Evolutionary conservation across 1,140 invertebrate genomes (phyloP), one percentile per base, ranked within the genome.

Genomic region (Heliothis subflexa): DNA sequence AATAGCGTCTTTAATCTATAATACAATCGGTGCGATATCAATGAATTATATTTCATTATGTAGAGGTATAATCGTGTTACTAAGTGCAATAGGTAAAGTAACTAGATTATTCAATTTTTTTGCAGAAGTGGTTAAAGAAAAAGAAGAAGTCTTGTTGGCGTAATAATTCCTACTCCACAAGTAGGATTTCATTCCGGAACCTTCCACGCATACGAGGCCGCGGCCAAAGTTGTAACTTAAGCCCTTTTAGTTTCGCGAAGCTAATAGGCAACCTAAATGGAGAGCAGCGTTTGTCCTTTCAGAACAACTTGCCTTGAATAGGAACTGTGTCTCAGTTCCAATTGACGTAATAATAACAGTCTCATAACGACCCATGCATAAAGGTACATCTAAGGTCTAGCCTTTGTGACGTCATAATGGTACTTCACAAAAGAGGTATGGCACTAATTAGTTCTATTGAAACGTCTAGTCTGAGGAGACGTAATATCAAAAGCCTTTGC

Each of bases 231-330:
- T 33, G 59, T 45, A 45, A 45, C 33, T 16, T 40, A 64, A 45
- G 61, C 33, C 40, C 16, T 11, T 16, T 33, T 64, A 64, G 7
- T 10, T 7, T 45, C 14, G 5, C 13, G 25, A 57, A 21, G 57
- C 28, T 5, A 25, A 25, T 40, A 12, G n/a, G 16, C 33, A n/a
- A 64, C 33, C 61, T 64, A 64, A 64, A 64, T 64, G 33, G 33
- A 64, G 61, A 14, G 7, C n/a, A 16, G 61, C 61, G 28, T 40
- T 45, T 64, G 61, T 64, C 61, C 61, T 64, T 64, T 45, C 33
- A 18, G 61, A 16, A 40, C 61, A 64, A 64, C 61, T 64, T 64
- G 61, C 61, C 61, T 64, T 64, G 61, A 64, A 64, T 64, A 64
- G 61, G 61, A 64, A 64, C 61, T 64, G 61, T 64, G 61, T 33